Evolutionary conservation across 2,888 invertebrate species (phyloP), one percentile per base, ranked within the genome.

Genomic region (Venustoraphidia nigricollis): DNA sequence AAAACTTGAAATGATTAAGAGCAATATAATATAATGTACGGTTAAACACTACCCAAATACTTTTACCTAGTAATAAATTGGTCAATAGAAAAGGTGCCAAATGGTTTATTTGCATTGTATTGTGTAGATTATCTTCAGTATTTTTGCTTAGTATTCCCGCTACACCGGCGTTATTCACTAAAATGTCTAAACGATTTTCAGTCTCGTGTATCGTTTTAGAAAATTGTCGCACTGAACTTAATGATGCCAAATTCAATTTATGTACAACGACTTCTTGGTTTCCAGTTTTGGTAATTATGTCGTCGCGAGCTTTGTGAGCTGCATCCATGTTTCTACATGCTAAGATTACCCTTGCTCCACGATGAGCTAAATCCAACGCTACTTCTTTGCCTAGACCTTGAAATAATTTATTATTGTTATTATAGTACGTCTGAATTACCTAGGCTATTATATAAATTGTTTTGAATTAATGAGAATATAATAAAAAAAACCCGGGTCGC

Each of bases 291-390:
- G 77, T 75, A 47, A 75, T 64, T 52, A 86, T 77, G 61, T 82
- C 76, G 50, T 76, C 83, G 83, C 69, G 78, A 3, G 77, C 72
- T 58, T 75, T 72, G 58, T 78, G 77, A 10, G 86, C 87, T 2
- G 72, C 70, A 45, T 81, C 79, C 56, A 82, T 56, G 60, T 84
- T 83, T 53, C 89, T 71, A 62, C 89, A 90, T 0, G 86, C 89
- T 81, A 91, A 79, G 51, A 90, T 82, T 39, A 90, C 72, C 48
- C 75, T 74, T 0, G 86, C 88, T 8, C 84, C 84, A 55, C 82
- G 70, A 51, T 75, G 77, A 0, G 83, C 84, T 52, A 85, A 60
- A 54, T 83, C 79, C 53, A 69, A 70, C 0, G 82, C 79, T 0
- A 85, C 83, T 61, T 84, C 84, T 61, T 77, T 79, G 34, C 86